Percentiles rank a stretch among this genome's conserved stretches.
These are phyloP conservation scores for Diphyllodes magnificus DNA, from an alignment of 2,113 vertebrate genomes.

Conservation along the genomic window DNA sequence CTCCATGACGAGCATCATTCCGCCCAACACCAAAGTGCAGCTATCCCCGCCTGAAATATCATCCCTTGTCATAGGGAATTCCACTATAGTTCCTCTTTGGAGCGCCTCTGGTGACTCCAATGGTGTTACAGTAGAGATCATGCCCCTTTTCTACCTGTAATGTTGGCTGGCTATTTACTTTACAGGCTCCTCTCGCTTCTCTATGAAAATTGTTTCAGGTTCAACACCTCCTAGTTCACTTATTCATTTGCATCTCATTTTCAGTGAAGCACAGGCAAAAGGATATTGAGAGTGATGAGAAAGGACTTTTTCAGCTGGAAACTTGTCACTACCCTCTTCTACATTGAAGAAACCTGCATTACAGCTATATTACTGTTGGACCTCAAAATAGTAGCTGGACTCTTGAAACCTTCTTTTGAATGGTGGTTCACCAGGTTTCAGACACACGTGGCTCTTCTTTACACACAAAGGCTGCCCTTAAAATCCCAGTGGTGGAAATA, in stretches of 20 bases:
- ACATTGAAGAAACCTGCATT: not conserved
- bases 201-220: not conserved
- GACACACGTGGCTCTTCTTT: not conserved
- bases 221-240: not conserved
- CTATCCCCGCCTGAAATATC: not conserved
- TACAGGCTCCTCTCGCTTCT: not conserved
- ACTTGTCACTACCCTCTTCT: not conserved
- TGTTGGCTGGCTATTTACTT: not conserved
- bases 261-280: not conserved
- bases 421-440: not conserved
- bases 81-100: not conserved
- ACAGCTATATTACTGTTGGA: not conserved
- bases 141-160: not conserved
- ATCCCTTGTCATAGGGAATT: not conserved
- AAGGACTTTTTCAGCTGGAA: not conserved
- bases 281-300: not conserved
- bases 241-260: not conserved
- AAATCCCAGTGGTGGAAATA: not conserved
- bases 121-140: not conserved
- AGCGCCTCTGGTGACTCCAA: not conserved
- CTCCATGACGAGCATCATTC: not conserved
- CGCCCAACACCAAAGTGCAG: not conserved
- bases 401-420: not conserved
- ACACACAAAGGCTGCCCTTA: not conserved
- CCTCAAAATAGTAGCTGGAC: not conserved